Evolutionary conservation across 2,797 vertebrate genomes (phyloP), one percentile per base, ranked within the genome.

Genomic region (Poeciliopsis turneri): DNA sequence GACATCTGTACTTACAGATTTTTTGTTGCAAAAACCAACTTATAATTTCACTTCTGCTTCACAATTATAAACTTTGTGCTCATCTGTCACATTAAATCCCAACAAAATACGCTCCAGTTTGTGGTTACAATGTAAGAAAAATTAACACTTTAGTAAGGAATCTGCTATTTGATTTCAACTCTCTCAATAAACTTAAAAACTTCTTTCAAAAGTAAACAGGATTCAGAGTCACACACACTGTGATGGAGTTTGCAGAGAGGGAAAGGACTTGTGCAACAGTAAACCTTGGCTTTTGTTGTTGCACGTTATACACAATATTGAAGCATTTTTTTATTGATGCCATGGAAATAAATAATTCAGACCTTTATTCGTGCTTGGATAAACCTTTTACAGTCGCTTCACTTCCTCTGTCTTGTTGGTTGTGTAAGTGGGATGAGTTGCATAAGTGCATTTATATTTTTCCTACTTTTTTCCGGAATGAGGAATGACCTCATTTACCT

Each of bases 301-400:
- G 7, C 76, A 82, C 39, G 76, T 82, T 69, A 75, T 76, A 87
- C 49, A 43, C 39, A 82, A 78, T 75, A 76, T 55, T 46, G 36
- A 76, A 69, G 11, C 55, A 86, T 92, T 12, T 88, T 88, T 78
- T 89, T 87, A 92, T 92, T 90, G 49, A 93, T 89, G 86, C 77
- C 82, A 57, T 30, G 7, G 9, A 72, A 51, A 75, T 94, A 79
- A 95, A 95, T 93, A 92, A 95, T 94, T 91, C 80, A 95, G 80
- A 49, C 79, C 73, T 86, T 64, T 71, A 45, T 51, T 85, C 75
- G 89, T 39, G 83, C 92, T 87, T 75, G 81, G 88, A 85, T 90
- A 78, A 84, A 82, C 86, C 81, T 90, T 36, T 73, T 55, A 78
- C 77, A 87, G 81, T 92, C 41, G 36, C 78, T 85, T 89, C 75